These are phyloP conservation scores for Albula goreensis DNA, from an alignment of 2,113 vertebrate genomes.

Conservation along the genomic window DNA sequence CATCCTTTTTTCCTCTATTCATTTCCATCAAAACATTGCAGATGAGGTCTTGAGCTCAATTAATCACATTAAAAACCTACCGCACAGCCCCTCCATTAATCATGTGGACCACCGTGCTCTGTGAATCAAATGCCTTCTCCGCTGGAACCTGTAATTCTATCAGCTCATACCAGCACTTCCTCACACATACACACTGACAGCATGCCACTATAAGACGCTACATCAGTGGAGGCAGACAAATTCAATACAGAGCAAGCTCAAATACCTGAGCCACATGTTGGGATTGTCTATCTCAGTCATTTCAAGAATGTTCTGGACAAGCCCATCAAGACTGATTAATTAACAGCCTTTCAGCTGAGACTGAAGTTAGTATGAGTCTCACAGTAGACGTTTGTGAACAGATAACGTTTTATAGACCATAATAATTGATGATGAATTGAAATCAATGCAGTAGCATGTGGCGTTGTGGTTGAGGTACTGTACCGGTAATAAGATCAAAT, in stretches of 20 bases:
- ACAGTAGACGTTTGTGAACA: background rate
- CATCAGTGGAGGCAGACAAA: background rate
- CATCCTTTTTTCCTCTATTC: constrained; percentile 45
- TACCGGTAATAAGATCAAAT: background rate
- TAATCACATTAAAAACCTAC: constrained; percentile 60
- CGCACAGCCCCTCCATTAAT: constrained; percentile 55
- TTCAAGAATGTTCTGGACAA: background rate
- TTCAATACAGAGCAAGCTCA: background rate
- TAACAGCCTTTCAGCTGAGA: constrained; percentile 12
- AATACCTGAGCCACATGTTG: background rate
- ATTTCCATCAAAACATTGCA: constrained; percentile 23
- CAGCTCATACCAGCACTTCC: constrained; percentile 34
- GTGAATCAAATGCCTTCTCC: constrained; percentile 39
- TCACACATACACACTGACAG: background rate
- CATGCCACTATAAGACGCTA: background rate
- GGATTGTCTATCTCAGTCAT: background rate
- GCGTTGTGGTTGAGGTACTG: background rate
- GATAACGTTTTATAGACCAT: background rate
- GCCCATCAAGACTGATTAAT: background rate
- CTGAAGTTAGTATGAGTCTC: background rate
- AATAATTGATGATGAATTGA: background rate
- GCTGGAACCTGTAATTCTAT: constrained; percentile 49
- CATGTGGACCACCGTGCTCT: constrained; percentile 49
- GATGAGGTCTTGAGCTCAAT: constrained; percentile 36
- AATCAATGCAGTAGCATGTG: background rate